Conservation (phyloP, 2,113 vertebrate species). For the Ascaphus truei region DNA sequence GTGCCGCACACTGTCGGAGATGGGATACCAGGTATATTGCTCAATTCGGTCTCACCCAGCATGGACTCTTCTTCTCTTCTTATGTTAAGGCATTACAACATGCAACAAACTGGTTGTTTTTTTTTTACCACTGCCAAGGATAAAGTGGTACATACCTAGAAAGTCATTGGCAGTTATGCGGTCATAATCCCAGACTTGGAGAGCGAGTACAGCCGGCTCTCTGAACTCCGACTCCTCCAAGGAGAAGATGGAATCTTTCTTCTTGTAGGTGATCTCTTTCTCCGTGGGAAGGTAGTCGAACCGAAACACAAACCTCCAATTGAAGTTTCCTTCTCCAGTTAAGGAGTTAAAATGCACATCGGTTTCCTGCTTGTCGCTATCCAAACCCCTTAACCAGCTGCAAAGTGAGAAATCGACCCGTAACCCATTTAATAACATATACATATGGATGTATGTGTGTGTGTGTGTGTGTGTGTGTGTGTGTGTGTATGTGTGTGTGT, state of each 20-base stretch:
- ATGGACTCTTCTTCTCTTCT: too few relatives aligned
- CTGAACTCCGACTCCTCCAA: constrained; percentile 82
- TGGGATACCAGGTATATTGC: too few relatives aligned
- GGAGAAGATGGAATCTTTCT: constrained; percentile 84
- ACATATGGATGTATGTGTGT: too few relatives aligned
- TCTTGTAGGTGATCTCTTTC: constrained; percentile 81
- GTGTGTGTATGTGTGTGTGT: too few relatives aligned
- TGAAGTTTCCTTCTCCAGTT: constrained; percentile 93
- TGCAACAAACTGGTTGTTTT: too few relatives aligned
- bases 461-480: too few relatives aligned
- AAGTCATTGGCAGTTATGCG: constrained; percentile 87
- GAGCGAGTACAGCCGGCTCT: constrained; percentile 77
- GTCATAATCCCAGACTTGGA: constrained; percentile 95
- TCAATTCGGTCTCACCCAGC: too few relatives aligned
- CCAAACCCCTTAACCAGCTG: constrained; percentile 91
- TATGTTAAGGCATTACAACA: too few relatives aligned
- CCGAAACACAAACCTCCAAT: constrained; percentile 87
- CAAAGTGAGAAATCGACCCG: constrained; percentile 32
- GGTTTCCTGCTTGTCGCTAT: constrained; percentile 85
- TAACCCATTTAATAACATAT: too few relatives aligned
- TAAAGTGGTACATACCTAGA: constrained; percentile 63
- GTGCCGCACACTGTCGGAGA: too few relatives aligned
- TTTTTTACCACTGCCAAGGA: too few relatives aligned
- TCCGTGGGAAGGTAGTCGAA: constrained; percentile 89
- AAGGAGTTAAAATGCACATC: constrained; percentile 94